Conservation (phyloP, 1,140 invertebrate species). For the Sinella curviseta region DNA sequence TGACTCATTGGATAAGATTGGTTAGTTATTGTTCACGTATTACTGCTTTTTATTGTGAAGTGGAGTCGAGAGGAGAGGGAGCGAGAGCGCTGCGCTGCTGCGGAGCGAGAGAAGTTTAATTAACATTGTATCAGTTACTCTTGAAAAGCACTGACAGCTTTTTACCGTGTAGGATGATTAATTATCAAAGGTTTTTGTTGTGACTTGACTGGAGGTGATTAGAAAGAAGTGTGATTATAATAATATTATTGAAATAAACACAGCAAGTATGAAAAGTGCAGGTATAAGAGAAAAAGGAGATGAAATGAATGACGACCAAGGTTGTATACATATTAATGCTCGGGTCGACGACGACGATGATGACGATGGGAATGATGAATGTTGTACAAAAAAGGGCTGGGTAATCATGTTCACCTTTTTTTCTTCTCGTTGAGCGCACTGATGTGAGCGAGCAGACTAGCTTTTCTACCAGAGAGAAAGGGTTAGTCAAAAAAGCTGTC, state of each 20-base stretch:
- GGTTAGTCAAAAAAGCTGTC: conserved; percentile 1
- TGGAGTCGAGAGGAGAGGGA: too few relatives aligned
- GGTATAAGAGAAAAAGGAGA: not conserved
- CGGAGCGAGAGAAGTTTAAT: conserved; percentile 11
- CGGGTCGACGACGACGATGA: not conserved
- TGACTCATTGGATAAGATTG: conserved; percentile 25
- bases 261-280: not conserved
- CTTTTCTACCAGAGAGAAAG: not conserved
- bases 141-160: conserved; percentile 20
- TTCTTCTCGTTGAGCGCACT: not conserved
- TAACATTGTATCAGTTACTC: conserved; percentile 23
- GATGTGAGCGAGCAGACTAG: too few relatives aligned
- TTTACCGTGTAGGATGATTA: conserved; percentile 18
- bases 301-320: not conserved
- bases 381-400: conserved; percentile 13
- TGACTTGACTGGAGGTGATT: conserved; percentile 25
- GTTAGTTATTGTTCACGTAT: not conserved
- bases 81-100: too few relatives aligned
- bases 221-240: conserved; percentile 17
- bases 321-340: not conserved
- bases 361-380: conserved; percentile 14
- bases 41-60: not conserved
- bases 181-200: conserved; percentile 18
- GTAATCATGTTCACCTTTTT: conserved; percentile 20
- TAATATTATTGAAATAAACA: conserved; percentile 23